A percentile compares a stretch with the other conserved stretches of the same genome.
Evolutionary conservation across 2,113 vertebrate genomes (phyloP).

Genomic region (Phoxinus phoxinus): DNA sequence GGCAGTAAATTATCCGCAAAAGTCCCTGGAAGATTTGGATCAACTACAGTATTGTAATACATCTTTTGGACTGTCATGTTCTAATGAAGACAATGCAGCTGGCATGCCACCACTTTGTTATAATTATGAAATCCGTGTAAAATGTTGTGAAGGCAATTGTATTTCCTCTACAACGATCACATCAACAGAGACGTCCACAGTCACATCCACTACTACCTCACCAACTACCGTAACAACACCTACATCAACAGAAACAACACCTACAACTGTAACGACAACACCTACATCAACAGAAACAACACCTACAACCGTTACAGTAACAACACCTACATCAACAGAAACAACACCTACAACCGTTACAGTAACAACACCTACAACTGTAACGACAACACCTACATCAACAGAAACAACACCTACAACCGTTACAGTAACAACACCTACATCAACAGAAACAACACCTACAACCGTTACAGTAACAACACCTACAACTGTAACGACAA

Average conservation of each 20-base stretch:
- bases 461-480: background rate
- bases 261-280: background rate
- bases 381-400: background rate
- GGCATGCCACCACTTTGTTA: background rate
- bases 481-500: no score
- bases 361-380: background rate
- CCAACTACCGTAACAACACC: background rate
- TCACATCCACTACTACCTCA: background rate
- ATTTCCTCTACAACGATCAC: background rate
- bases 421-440: no score
- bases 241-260: background rate
- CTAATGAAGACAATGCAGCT: conserved; percentile 22
- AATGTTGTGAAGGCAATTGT: background rate
- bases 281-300: no score
- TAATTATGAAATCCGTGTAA: conserved; percentile 13
- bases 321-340: background rate
- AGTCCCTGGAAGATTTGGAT: background rate
- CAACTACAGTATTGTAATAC: background rate
- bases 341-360: background rate
- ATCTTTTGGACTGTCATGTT: conserved; percentile 18
- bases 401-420: background rate
- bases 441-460: background rate
- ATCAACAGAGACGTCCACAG: background rate
- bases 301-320: background rate
- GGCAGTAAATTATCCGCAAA: conserved; percentile 9